Evolutionary conservation across 1,140 invertebrate species (phyloP), one percentile per base, ranked within the genome.

Genomic region (Phocides pigmalion): DNA sequence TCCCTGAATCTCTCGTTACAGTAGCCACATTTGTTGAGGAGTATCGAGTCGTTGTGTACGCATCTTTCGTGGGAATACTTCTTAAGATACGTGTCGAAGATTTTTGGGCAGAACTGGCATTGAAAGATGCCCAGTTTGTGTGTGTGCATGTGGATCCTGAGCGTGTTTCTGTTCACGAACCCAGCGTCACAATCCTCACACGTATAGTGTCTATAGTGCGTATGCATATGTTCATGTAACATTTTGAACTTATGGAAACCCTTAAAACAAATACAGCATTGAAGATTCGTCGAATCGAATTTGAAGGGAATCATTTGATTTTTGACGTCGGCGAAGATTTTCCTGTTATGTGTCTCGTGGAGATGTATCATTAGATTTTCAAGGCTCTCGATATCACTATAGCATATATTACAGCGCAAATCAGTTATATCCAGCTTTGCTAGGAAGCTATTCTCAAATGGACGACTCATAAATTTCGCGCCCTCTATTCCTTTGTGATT

Each of bases 231-330:
- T 47, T 68, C 56, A 6, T 68, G 62, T 5, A 81, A 32, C n/a
- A 56, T 70, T 32, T 76, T 77, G 25, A 77, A 80, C 6, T 64
- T 76, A 46, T 62, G 67, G 42, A 64, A 79, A 6, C 17, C 41
- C 14, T 69, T 71, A 2, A 37, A 62, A 51, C 81, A 83, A 4
- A 76, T 67, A 5, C 68, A 69, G 25, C 82, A 85, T 5, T 56
- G 56, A 11, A 82, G 41, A 4, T 25, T 44, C 1, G 75, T 62
- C 3, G 28, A 54, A 12, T 66, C 59, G 17, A 84, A 81, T 65
- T 82, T 84, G 25, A 82, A 77, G 4, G 79, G 75, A 9, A 84
- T 46, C 15, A 84, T 70, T 25, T 76, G 77, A 5, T 72, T 73
- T 39, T 66, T 72, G 11, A 80, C 46, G 11, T 79, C 74, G 0